Evolutionary conservation across 2,888 invertebrate genomes (phyloP), one percentile per base, ranked within the genome.

Genomic region (Cantharis rufa): DNA sequence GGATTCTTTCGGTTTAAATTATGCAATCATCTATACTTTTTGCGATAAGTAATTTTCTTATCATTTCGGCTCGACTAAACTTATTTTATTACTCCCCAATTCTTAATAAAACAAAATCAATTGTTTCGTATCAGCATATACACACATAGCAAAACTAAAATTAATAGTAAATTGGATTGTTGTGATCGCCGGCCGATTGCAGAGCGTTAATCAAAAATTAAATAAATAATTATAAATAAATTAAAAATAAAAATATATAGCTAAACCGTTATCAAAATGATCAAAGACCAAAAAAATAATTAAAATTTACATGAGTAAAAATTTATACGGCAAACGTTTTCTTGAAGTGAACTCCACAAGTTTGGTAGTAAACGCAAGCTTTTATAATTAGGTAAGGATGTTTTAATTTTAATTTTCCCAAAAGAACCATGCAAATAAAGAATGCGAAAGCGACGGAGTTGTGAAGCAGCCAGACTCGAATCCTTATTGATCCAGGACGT

Each of bases 371-470:
- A 77, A 77, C 77, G 77, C 74, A 74, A 72, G 68, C 77, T 74
- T 77, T 77, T 77, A 77, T 74, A 77, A 77, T 77, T 77, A 77
- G 74, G 77, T 77, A 74, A 77, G 77, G 71, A 77, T 74, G 74
- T 77, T 77, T 77, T 77, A 77, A 77, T 77, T 77, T 77, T 77
- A 74, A 77, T 74, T 77, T 77, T 74, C 77, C 74, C 77, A 69
- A 69, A 77, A 77, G 77, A 77, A 74, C 69, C 77, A 74, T 77
- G 74, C 71, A 77, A 77, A 77, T 77, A 77, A 77, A 77, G 77
- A 77, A 77, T 77, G 64, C 71, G 64, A 66, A 15, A 66, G 77
- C 77, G 70, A 64, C 71, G 66, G 71, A 77, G 77, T 74, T 74
- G 70, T 73, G 71, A 74, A 74, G 74, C 77, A 74, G 77, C 74